Percentiles rank a stretch among this genome's conserved stretches.
Conservation (phyloP, 2,113 vertebrate species). For the Ia io region DNA sequence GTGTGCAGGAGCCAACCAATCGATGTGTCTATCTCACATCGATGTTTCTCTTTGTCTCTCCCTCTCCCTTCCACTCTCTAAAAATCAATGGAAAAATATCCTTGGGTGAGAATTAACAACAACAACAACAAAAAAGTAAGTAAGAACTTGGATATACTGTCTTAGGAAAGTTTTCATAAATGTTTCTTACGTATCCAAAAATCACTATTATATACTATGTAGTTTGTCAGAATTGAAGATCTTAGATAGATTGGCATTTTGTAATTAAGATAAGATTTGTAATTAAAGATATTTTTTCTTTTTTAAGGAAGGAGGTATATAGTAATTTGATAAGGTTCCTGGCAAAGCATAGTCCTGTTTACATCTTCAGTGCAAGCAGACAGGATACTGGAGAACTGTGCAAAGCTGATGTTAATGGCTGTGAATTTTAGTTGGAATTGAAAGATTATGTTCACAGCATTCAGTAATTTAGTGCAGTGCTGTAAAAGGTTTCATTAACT, state of each 20-base stretch:
- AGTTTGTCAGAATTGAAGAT: neutral
- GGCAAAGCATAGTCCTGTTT: neutral
- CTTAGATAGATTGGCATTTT: neutral
- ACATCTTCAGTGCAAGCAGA: neutral
- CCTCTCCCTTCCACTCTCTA: too few species aligned
- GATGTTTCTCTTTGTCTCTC: too few species aligned
- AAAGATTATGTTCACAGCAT: neutral
- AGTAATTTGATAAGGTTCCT: conserved; percentile 29
- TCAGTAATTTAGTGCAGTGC: neutral
- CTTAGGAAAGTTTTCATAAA: neutral
- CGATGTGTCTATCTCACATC: too few species aligned
- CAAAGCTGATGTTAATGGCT: neutral
- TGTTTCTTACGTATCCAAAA: neutral
- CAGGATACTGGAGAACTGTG: neutral
- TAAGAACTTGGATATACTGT: neutral
- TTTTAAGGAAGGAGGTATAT: neutral
- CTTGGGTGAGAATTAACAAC: too few species aligned
- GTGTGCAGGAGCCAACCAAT: too few species aligned
- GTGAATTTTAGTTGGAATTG: conserved; percentile 8
- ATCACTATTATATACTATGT: neutral
- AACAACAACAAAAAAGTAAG: neutral
- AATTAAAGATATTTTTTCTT: neutral
- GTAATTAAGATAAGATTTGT: conserved; percentile 11
- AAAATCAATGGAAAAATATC: too few species aligned
- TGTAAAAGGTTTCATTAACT: neutral